Conservation (phyloP, 2,113 vertebrate species). For the Gila orcuttii region DNA sequence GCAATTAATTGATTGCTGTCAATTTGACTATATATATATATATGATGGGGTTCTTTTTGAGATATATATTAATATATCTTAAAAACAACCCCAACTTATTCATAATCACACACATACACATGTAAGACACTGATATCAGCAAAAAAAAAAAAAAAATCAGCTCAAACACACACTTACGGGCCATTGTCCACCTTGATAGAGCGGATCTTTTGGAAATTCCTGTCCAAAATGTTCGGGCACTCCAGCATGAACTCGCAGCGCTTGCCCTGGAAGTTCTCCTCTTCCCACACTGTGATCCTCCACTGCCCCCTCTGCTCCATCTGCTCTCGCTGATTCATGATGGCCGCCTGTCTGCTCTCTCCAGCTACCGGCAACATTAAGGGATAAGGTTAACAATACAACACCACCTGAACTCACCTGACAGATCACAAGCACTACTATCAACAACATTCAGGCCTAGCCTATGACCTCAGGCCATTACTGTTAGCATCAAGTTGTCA, state of each 20-base stretch:
- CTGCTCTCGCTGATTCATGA: slow-evolving; percentile 88
- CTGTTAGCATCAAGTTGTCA: background rate
- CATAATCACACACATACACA: background rate
- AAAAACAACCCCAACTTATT: background rate
- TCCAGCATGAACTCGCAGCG: slow-evolving; percentile 91
- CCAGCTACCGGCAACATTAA: slow-evolving; percentile 48
- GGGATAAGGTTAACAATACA: slow-evolving; percentile 33
- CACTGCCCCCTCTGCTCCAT: slow-evolving; percentile 89
- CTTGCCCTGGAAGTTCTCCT: slow-evolving; percentile 97
- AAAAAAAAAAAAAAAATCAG: background rate
- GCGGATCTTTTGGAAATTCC: slow-evolving; percentile 92
- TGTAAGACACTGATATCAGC: background rate
- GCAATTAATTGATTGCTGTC: too few relatives aligned
- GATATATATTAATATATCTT: background rate
- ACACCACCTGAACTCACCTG: slow-evolving; percentile 76
- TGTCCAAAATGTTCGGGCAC: slow-evolving; percentile 92
- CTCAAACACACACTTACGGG: slow-evolving; percentile 83
- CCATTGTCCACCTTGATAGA: slow-evolving; percentile 95
- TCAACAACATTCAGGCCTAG: background rate
- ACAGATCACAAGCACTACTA: background rate
- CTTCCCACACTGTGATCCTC: slow-evolving; percentile 93
- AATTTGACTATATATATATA: background rate
- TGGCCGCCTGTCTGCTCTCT: slow-evolving; percentile 62
- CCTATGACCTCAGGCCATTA: background rate
- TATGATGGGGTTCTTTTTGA: too few relatives aligned